Evolutionary conservation across 2,113 vertebrate species (phyloP).

Genomic region (Brienomyrus brachyistius): DNA sequence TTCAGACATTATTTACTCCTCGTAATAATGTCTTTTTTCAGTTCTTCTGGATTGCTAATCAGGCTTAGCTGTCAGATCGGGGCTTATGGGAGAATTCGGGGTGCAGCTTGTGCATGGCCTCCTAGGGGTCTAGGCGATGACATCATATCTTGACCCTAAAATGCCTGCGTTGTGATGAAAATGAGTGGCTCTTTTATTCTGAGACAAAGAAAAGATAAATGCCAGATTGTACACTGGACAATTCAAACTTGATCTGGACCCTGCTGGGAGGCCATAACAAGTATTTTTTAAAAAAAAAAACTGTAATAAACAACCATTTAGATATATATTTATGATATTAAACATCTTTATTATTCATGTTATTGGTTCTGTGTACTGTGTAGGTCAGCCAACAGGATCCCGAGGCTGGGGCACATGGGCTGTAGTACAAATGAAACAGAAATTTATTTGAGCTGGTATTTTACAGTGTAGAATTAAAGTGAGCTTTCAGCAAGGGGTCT

Average conservation of each 20-base stretch:
- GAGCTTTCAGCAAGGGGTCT: not conserved
- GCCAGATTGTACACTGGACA: slow-evolving; percentile 13
- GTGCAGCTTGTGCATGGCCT: slow-evolving; percentile 35
- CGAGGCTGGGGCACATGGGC: not conserved
- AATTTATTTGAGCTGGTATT: not conserved
- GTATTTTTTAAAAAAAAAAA: not conserved
- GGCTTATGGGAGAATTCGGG: slow-evolving; percentile 42
- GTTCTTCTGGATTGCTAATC: slow-evolving; percentile 32
- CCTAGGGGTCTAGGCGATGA: slow-evolving; percentile 32
- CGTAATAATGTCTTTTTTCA: slow-evolving; percentile 19
- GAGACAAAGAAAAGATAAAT: slow-evolving; percentile 22
- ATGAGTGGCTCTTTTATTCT: slow-evolving; percentile 25
- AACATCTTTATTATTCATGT: not conserved
- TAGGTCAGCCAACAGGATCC: not conserved
- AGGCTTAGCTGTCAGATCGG: slow-evolving; percentile 34
- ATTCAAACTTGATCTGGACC: not conserved
- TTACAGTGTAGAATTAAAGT: not conserved
- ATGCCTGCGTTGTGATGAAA: slow-evolving; percentile 22
- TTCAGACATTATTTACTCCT: slow-evolving; percentile 25
- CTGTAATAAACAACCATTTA: slow-evolving; percentile 2
- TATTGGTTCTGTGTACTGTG: not conserved
- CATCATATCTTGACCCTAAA: slow-evolving; percentile 43
- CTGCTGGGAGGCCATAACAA: not conserved
- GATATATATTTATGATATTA: not conserved
- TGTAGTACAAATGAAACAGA: not conserved